phyloP scores from a whole-genome alignment of 2,113 vertebrate species.

The Ptilonorhynchus violaceus region DNA sequence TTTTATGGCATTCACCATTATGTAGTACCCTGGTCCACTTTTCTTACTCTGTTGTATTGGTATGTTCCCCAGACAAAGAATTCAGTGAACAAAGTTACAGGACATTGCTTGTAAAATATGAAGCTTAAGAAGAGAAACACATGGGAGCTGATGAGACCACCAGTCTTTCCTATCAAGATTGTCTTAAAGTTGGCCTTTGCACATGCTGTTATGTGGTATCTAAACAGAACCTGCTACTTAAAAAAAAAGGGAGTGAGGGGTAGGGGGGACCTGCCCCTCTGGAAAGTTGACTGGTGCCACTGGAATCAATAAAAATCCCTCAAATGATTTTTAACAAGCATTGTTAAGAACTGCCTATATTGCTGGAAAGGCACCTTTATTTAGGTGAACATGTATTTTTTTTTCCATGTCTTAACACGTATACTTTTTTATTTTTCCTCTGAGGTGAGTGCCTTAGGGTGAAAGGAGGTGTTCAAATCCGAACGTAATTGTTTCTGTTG shows the following conservation, averaged over 20 bases:
- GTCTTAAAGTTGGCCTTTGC: not conserved
- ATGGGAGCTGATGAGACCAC: not conserved
- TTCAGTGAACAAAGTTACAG: not conserved
- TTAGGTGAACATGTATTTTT: slow-evolving; percentile 16
- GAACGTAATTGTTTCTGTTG: slow-evolving; percentile 26
- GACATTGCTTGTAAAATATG: not conserved
- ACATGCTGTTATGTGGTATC: not conserved
- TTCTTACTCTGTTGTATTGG: not conserved
- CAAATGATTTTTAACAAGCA: not conserved
- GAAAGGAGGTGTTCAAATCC: slow-evolving; percentile 35
- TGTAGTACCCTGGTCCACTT: not conserved
- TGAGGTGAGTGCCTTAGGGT: not conserved
- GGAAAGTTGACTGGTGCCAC: not conserved
- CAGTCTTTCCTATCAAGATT: not conserved
- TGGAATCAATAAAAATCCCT: not conserved
- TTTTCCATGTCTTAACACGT: slow-evolving; percentile 3
- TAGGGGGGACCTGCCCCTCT: not conserved
- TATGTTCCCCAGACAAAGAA: not conserved
- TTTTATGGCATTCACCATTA: not conserved
- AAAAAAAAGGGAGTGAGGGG: not conserved
- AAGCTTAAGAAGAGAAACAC: not conserved
- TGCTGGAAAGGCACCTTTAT: not conserved
- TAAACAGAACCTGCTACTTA: not conserved
- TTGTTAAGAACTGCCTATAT: not conserved
- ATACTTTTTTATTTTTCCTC: not conserved